phyloP scores from a whole-genome alignment of 1,140 invertebrate species.

The Rhopalosiphum maidis region DNA sequence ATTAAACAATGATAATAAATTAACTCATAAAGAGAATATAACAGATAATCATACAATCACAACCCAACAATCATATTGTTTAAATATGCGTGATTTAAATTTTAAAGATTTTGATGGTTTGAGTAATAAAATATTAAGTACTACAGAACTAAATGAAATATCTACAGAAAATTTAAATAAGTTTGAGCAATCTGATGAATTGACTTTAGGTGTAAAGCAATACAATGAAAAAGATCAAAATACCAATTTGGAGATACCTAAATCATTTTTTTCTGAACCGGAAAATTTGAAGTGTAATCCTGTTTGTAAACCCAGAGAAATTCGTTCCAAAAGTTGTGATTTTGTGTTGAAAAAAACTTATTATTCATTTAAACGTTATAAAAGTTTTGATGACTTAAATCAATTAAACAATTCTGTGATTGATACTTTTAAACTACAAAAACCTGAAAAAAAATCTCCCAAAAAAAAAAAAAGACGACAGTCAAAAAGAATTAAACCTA shows the following conservation, averaged over 20 bases:
- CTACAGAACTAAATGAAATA: neutral
- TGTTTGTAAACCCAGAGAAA: neutral
- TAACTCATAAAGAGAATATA: neutral
- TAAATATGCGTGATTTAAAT: neutral
- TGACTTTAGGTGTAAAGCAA: neutral
- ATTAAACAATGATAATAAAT: neutral
- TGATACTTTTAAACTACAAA: neutral
- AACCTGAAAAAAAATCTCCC: neutral
- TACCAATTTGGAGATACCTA: neutral
- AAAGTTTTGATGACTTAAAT: conserved; percentile 21
- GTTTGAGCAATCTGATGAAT: neutral
- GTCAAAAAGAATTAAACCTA: conserved; percentile 51
- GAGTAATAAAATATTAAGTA: neutral
- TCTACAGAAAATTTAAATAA: neutral
- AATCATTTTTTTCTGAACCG: neutral
- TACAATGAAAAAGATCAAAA: neutral
- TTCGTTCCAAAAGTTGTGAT: conserved; percentile 49
- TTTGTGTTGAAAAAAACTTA: neutral
- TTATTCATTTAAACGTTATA: conserved; percentile 9
- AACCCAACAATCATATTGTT: neutral
- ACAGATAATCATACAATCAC: neutral
- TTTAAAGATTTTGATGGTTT: neutral
- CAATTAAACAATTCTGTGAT: neutral
- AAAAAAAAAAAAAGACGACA: conserved; percentile 39
- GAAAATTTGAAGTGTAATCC: neutral